Percentiles rank a stretch among this genome's conserved stretches.
phyloP scores from a whole-genome alignment of 1,140 invertebrate genomes.

The Drosophila baimaii region DNA sequence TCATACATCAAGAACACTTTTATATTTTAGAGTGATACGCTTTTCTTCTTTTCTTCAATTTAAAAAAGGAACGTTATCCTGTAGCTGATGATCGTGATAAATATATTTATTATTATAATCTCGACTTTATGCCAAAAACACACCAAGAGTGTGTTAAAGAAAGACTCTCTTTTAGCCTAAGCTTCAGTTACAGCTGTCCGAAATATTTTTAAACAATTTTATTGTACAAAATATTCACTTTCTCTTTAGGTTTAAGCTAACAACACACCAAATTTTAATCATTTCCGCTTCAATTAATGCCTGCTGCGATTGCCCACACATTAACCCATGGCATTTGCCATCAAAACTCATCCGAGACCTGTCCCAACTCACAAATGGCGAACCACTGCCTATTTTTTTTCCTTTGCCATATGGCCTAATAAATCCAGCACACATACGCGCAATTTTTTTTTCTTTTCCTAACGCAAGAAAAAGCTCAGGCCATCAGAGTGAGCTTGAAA shows the following conservation, averaged over 20 bases:
- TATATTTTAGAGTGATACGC: no score
- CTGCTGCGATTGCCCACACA: background rate
- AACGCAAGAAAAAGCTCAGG: conserved; percentile 18
- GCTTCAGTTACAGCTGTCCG: background rate
- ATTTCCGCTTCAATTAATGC: no score
- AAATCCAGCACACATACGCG: conserved; percentile 57
- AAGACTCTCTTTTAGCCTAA: rapidly evolving
- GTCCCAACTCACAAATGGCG: conserved; percentile 40
- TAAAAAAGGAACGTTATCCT: no score
- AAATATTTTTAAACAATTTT: no score
- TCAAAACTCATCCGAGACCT: conserved; percentile 49
- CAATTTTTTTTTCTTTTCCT: background rate
- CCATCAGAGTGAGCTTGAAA: conserved; percentile 62
- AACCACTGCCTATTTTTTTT: conserved; percentile 17
- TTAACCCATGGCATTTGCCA: conserved; percentile 8
- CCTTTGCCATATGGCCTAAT: conserved; percentile 48
- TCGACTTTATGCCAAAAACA: no score
- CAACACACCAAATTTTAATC: background rate
- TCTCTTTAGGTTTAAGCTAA: background rate
- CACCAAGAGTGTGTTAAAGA: no score
- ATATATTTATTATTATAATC: no score
- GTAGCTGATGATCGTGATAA: no score
- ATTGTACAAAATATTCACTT: background rate
- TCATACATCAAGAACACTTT: background rate
- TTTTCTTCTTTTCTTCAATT: no score